phyloP scores from a whole-genome alignment of 2,797 vertebrate species.

The Gymnoscopelus microlampas region DNA sequence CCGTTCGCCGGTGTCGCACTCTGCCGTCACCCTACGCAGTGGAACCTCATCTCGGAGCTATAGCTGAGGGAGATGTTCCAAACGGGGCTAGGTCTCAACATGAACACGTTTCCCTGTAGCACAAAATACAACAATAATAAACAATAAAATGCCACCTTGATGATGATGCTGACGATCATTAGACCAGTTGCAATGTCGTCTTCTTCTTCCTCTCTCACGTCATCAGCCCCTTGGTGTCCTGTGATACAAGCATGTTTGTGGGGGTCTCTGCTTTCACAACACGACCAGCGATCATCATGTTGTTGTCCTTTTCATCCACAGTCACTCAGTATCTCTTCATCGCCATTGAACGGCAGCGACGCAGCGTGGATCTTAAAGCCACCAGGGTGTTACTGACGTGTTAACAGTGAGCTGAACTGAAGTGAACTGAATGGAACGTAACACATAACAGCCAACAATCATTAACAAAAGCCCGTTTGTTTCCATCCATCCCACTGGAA shows the following conservation, averaged over 20 bases:
- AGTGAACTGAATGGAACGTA: no score
- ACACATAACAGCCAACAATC: no score
- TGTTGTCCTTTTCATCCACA: slow-evolving; percentile 10
- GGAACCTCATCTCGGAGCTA: no score
- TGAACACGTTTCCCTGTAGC: slow-evolving; percentile 7
- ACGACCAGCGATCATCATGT: slow-evolving; percentile 17
- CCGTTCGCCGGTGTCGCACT: no score
- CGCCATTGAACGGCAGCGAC: no score
- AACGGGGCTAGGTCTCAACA: slow-evolving; percentile 7
- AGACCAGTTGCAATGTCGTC: background rate
- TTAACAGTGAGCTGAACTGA: no score
- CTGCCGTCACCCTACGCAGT: no score
- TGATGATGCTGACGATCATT: slow-evolving; percentile 7
- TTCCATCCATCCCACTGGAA: slow-evolving; percentile 14
- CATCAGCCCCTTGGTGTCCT: background rate
- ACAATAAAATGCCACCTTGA: slow-evolving; percentile 43
- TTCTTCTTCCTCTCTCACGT: slow-evolving; percentile 24
- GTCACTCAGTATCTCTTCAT: no score
- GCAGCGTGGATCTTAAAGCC: no score
- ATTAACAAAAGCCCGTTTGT: background rate
- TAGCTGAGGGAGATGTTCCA: no score
- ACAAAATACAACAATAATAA: background rate
- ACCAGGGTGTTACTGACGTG: no score
- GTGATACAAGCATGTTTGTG: background rate
- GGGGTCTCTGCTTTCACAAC: slow-evolving; percentile 1